Conservation (phyloP, 2,113 vertebrate genomes). For the Datnioides undecimradiatus region DNA sequence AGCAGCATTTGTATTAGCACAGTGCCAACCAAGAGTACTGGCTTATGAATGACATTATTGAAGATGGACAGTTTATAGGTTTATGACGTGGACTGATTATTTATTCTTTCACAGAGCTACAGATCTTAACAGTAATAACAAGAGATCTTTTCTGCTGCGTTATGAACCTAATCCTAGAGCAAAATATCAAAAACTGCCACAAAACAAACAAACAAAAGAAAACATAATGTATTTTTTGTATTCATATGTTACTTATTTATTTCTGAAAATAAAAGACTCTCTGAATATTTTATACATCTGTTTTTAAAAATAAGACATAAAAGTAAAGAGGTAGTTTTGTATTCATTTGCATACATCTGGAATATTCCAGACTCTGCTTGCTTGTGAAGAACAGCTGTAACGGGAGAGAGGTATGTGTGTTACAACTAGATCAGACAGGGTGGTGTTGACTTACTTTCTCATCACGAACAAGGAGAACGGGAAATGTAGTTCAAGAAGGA, state of each 20-base stretch:
- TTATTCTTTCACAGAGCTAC: neutral
- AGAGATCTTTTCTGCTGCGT: neutral
- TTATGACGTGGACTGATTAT: neutral
- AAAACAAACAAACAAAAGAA: neutral
- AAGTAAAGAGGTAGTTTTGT: neutral
- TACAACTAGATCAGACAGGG: slow-evolving; percentile 56
- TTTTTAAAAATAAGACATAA: neutral
- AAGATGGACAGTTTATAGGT: neutral
- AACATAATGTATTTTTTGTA: no score
- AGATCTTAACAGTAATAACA: neutral
- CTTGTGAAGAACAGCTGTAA: slow-evolving; percentile 61
- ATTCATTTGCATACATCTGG: neutral
- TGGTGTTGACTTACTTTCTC: slow-evolving; percentile 74
- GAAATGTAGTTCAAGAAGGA: slow-evolving; percentile 21
- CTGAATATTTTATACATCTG: neutral
- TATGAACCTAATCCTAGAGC: neutral
- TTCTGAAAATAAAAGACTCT: neutral
- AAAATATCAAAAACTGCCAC: neutral
- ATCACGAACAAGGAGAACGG: slow-evolving; percentile 27
- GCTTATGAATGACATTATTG: neutral
- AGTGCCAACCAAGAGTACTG: neutral
- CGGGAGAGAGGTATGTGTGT: slow-evolving; percentile 63
- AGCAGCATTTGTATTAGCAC: neutral
- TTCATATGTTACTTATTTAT: no score
- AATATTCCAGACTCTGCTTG: slow-evolving; percentile 42